These are phyloP conservation scores for Polymixis lichenea DNA, from an alignment of 2,888 invertebrate species.

Conservation along the genomic window DNA sequence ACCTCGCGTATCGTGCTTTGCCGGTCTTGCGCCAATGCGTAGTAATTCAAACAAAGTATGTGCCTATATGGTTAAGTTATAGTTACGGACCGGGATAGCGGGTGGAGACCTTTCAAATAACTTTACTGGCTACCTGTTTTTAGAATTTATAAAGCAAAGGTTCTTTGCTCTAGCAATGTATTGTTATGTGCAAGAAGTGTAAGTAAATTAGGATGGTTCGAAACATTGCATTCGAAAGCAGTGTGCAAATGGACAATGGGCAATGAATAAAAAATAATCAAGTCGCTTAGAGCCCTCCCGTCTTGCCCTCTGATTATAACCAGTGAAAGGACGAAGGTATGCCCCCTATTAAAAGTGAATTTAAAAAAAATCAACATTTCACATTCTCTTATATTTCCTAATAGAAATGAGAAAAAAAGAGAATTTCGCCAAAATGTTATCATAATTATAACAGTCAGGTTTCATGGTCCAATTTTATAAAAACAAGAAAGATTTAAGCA, in stretches of 20 bases:
- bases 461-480: neutral
- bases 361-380: neutral
- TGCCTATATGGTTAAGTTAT: neutral
- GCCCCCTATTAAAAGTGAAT: neutral
- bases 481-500: neutral
- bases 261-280: neutral
- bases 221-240: neutral
- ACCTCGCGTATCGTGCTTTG: neutral
- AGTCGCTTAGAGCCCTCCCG: neutral
- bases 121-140: neutral
- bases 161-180: slow-evolving; percentile 1
- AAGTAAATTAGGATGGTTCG: neutral
- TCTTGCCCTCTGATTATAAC: neutral
- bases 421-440: no score
- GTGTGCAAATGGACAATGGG: neutral
- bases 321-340: neutral
- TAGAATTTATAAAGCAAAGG: slow-evolving; percentile 6
- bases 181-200: neutral
- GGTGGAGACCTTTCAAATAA: neutral
- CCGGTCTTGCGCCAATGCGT: neutral
- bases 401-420: no score
- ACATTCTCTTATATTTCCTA: neutral
- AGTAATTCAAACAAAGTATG: neutral
- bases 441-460: neutral
- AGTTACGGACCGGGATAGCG: slow-evolving; percentile 30